A percentile compares a stretch with the other conserved stretches of the same genome.
phyloP scores from a whole-genome alignment of 2,113 vertebrate species.

The Hippocampus abdominalis region DNA sequence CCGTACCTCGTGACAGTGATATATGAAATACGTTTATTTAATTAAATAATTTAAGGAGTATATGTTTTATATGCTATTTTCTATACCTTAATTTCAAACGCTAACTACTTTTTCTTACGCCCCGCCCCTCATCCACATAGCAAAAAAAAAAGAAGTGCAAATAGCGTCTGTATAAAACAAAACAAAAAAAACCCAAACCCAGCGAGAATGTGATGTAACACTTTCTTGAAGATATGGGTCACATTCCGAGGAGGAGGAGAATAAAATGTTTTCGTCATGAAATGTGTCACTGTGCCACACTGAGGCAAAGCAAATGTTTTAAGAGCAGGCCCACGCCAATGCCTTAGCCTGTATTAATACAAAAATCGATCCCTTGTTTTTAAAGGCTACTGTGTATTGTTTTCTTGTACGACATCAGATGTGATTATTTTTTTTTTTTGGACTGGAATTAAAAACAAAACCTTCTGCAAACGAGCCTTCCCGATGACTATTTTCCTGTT shows the following conservation, averaged over 20 bases:
- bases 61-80: constrained; percentile 85
- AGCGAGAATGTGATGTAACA: constrained; percentile 79
- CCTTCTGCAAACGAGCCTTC: constrained; percentile 57
- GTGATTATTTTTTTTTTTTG: constrained; percentile 60
- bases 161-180: constrained; percentile 23
- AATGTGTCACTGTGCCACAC: constrained; percentile 78
- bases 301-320: constrained; percentile 66
- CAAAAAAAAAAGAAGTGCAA: constrained; percentile 59
- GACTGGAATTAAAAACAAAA: constrained; percentile 78
- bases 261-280: constrained; percentile 75
- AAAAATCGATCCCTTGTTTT: constrained; percentile 57
- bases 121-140: constrained; percentile 66
- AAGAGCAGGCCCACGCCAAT: constrained; percentile 55
- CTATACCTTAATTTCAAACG: constrained; percentile 77
- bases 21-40: constrained; percentile 81
- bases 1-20: constrained; percentile 77
- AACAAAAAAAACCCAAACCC: constrained; percentile 52
- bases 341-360: constrained; percentile 41
- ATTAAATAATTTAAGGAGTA: constrained; percentile 82
- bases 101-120: constrained; percentile 73
- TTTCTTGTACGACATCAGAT: constrained; percentile 68
- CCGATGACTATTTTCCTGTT: constrained; percentile 19
- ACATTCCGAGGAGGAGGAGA: constrained; percentile 74
- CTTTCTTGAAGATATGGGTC: constrained; percentile 76
- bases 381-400: constrained; percentile 75